Conservation (phyloP, 2,113 vertebrate species). For the Donacobius atricapilla region DNA sequence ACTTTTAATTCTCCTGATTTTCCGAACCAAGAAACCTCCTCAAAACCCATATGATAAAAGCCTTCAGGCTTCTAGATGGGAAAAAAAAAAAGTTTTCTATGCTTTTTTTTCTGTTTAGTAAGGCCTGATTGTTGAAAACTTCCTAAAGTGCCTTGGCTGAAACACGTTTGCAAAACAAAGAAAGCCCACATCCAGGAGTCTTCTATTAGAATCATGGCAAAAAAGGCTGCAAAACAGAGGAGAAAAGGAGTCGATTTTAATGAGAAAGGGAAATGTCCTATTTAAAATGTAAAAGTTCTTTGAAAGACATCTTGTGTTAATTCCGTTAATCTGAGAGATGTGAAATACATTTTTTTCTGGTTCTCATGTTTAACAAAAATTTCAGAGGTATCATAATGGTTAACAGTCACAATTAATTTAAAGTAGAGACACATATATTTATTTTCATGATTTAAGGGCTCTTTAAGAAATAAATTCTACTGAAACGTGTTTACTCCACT, state of each 20-base stretch:
- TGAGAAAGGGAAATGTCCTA: neutral
- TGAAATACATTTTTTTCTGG: neutral
- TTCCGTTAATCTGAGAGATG: neutral
- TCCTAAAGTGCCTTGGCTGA: neutral
- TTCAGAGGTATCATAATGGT: neutral
- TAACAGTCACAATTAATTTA: neutral
- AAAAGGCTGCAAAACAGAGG: neutral
- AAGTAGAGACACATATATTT: neutral
- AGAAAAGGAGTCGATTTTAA: neutral
- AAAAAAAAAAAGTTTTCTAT: neutral
- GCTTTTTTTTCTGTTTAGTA: neutral
- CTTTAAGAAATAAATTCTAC: neutral
- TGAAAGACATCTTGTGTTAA: neutral
- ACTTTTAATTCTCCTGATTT: neutral
- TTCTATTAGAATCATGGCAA: neutral
- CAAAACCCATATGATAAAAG: neutral
- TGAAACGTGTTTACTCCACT: conserved; percentile 34
- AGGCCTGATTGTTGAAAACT: neutral
- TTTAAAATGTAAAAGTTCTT: neutral
- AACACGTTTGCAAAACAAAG: neutral
- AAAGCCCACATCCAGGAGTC: neutral
- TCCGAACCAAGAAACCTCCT: neutral
- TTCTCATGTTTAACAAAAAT: neutral
- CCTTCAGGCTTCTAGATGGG: neutral
- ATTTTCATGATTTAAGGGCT: neutral